These are phyloP conservation scores for Oreochromis tanganicae DNA, from an alignment of 2,113 vertebrate genomes.

Conservation along the genomic window DNA sequence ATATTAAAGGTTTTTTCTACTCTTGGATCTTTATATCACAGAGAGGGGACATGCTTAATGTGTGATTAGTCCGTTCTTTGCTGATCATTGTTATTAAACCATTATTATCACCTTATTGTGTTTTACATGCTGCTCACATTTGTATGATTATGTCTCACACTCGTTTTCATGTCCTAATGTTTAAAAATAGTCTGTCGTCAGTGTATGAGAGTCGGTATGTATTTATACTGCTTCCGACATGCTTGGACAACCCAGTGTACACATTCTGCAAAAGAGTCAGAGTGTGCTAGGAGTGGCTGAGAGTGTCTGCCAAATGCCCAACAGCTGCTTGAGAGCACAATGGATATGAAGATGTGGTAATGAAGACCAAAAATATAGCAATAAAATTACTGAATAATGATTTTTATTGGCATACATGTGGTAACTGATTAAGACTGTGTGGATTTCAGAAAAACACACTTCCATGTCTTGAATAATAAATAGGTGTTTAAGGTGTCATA, in stretches of 20 bases:
- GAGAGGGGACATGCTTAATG: neutral
- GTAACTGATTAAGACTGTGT: neutral
- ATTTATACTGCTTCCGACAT: neutral
- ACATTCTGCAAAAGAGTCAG: neutral
- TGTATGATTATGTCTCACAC: neutral
- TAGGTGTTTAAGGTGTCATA: constrained; percentile 6
- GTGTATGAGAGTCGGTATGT: neutral
- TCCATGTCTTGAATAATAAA: constrained; percentile 11
- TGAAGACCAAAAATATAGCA: neutral
- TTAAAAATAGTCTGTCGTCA: neutral
- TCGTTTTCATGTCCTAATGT: neutral
- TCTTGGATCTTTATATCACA: neutral
- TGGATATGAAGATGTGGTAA: neutral
- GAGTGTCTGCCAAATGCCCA: neutral
- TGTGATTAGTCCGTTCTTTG: neutral
- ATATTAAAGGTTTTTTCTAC: neutral
- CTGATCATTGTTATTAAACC: neutral
- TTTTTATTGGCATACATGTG: neutral
- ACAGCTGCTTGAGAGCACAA: neutral
- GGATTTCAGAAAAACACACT: neutral
- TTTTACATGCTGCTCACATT: neutral
- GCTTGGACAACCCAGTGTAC: neutral
- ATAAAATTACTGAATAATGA: neutral
- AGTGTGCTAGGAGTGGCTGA: neutral
- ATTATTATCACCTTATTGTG: neutral